Base-by-base conservation (phyloP, 2,888 invertebrate species). In the Mythimna loreyi region DNA sequence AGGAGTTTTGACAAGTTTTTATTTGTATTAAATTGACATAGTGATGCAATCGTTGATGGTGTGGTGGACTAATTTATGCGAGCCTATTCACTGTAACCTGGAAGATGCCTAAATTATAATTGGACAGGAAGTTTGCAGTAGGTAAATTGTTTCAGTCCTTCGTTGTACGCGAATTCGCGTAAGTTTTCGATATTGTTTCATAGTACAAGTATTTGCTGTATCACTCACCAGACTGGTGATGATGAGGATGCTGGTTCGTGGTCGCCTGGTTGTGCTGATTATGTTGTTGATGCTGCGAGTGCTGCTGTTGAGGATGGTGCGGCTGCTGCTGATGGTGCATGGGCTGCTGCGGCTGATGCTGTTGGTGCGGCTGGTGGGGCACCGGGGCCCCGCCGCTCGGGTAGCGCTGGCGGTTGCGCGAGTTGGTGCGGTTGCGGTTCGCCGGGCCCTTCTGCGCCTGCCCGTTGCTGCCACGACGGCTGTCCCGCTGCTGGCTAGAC, bases 401-500 rank as follows among this genome's bases (percentile, higher is more conserved):
- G 85, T 90, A 90, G 60, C 92, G 92, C 79, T 91, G 90, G 13
- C 92, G 87, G 78, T 85, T 89, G 85, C 91, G 92, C 58, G 90
- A 89, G 86, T 89, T 89, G 75, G 90, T 88, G 58, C 92, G 91
- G 82, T 90, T 89, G 67, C 90, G 90, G 21, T 84, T 71, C 78
- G 87, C 75, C 82, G 84, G 89, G 62, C 45, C 90, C 89, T 55
- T 88, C 82, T 6, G 89, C 82, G 28, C 90, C 87, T 78, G 84
- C 63, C 90, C 87, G 80, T 91, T 89, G 85, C 92, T 92, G 76
- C 92, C 88, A 79, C 94, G 94, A 19, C 94, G 88, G 62, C 91
- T 87, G 76, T 93, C 93, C 5, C 94, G 91, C 83, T 89, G 91
- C 80, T 90, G 90, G 3, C 90, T 93, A 0, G 93, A 92, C 6